Evolutionary conservation across 2,888 invertebrate genomes (phyloP).

Genomic region (Sminthurinus aureus): DNA sequence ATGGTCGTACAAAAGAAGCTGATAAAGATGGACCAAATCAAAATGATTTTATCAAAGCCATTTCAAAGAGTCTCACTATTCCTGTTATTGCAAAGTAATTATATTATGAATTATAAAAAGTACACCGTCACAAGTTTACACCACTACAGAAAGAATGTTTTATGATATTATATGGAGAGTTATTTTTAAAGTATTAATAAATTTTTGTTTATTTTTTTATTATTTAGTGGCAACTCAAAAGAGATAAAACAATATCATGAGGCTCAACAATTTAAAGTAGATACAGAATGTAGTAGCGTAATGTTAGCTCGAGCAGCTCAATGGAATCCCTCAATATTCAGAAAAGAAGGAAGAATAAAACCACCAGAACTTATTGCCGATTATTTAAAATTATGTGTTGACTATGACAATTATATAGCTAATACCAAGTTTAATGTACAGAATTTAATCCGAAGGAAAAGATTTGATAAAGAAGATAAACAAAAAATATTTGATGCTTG

Average conservation of each 20-base stretch:
- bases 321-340: slow-evolving; percentile 93
- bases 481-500: slow-evolving; percentile 85
- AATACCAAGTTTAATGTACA: slow-evolving; percentile 97
- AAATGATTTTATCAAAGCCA: slow-evolving; percentile 75
- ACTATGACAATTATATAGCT: slow-evolving; percentile 89
- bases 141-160: too few relatives aligned
- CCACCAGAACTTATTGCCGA: slow-evolving; percentile 83
- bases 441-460: slow-evolving; percentile 86
- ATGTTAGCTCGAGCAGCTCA: slow-evolving; percentile 86
- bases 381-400: slow-evolving; percentile 81
- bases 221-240: slow-evolving; percentile 92
- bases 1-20: slow-evolving; percentile 88
- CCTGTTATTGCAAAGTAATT: slow-evolving; percentile 96
- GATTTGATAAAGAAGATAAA: slow-evolving; percentile 83
- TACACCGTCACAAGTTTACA: too few relatives aligned
- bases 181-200: neutral
- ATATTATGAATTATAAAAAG: neutral
- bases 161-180: neutral
- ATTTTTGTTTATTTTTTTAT: slow-evolving; percentile 61
- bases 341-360: slow-evolving; percentile 76
- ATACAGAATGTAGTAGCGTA: slow-evolving; percentile 84
- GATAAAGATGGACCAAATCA: slow-evolving; percentile 84
- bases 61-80: slow-evolving; percentile 77
- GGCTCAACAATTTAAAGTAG: slow-evolving; percentile 77
- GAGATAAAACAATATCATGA: slow-evolving; percentile 79